A percentile compares a stretch with the other conserved stretches of the same genome.
phyloP scores from a whole-genome alignment of 2,113 vertebrate species.

The Ochotona princeps region DNA sequence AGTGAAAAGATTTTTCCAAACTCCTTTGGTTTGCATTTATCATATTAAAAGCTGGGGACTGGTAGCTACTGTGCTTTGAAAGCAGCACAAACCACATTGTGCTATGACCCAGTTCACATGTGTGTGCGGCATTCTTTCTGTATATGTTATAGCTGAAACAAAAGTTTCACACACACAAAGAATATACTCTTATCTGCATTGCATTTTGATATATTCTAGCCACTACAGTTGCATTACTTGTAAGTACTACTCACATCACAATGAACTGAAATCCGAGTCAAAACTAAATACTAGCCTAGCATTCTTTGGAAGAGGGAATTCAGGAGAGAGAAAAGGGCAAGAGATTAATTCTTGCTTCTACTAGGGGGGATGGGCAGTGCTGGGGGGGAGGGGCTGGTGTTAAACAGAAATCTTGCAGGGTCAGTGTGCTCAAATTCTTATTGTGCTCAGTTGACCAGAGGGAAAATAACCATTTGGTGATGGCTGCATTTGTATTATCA shows the following conservation, averaged over 20 bases:
- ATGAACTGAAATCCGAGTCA: neutral
- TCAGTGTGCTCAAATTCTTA: neutral
- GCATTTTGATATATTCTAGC: constrained; percentile 19
- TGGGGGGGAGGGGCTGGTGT: neutral
- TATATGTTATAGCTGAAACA: constrained; percentile 24
- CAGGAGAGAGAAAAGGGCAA: constrained; percentile 45
- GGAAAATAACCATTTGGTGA: neutral
- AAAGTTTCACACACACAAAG: constrained; percentile 16
- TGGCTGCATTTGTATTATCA: neutral
- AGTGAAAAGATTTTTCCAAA: constrained; percentile 55
- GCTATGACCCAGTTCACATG: constrained; percentile 33
- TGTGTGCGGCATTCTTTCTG: neutral
- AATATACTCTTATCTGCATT: neutral
- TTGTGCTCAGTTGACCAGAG: neutral
- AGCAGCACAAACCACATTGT: constrained; percentile 17
- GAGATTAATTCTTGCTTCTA: constrained; percentile 13
- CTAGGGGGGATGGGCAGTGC: neutral
- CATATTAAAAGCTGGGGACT: constrained; percentile 69
- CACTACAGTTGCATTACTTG: constrained; percentile 52
- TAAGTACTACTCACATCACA: constrained; percentile 7
- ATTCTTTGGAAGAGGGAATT: constrained; percentile 46
- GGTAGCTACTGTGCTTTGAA: constrained; percentile 39
- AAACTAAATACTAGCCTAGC: neutral
- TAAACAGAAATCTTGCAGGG: neutral
- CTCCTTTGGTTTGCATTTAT: constrained; percentile 63